These are phyloP conservation scores for Melanotaenia trifasciata DNA, from an alignment of 2,797 vertebrate species.

Conservation along the genomic window DNA sequence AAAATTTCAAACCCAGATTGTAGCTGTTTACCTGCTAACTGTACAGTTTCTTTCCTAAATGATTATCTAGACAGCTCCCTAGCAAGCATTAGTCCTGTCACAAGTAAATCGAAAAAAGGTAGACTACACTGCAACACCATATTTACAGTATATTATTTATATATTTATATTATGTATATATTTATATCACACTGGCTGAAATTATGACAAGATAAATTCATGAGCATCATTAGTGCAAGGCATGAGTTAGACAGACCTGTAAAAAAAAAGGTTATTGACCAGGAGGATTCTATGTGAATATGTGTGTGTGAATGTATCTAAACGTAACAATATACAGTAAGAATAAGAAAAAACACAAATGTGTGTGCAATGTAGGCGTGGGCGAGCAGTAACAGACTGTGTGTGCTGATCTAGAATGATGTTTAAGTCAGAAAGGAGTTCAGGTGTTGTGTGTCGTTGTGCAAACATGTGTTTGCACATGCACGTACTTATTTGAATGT, in stretches of 20 bases:
- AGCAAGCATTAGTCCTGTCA: slow-evolving; percentile 94
- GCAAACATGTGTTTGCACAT: slow-evolving; percentile 50
- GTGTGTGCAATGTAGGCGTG: slow-evolving; percentile 28
- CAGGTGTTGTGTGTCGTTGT: slow-evolving; percentile 43
- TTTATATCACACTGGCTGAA: slow-evolving; percentile 91
- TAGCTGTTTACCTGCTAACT: slow-evolving; percentile 86
- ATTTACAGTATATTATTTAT: slow-evolving; percentile 98
- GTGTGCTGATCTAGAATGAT: slow-evolving; percentile 52
- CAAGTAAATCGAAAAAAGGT: slow-evolving; percentile 90
- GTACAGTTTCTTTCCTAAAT: slow-evolving; percentile 87
- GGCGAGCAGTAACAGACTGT: slow-evolving; percentile 56
- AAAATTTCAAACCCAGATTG: slow-evolving; percentile 82
- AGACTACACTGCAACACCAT: slow-evolving; percentile 95
- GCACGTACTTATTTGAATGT: slow-evolving; percentile 41
- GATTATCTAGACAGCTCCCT: slow-evolving; percentile 89
- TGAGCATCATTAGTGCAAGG: slow-evolving; percentile 94
- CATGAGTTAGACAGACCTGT: slow-evolving; percentile 83
- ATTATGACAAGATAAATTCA: slow-evolving; percentile 92
- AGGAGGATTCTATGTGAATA: slow-evolving; percentile 43
- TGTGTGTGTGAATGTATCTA: slow-evolving; percentile 23
- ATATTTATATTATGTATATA: slow-evolving; percentile 85
- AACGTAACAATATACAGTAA: slow-evolving; percentile 19
- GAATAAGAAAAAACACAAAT: slow-evolving; percentile 14
- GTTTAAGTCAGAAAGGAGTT: slow-evolving; percentile 30
- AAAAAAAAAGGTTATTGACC: slow-evolving; percentile 63